Conservation (phyloP, 2,888 invertebrate genomes). For the Drosophila birchii region DNA sequence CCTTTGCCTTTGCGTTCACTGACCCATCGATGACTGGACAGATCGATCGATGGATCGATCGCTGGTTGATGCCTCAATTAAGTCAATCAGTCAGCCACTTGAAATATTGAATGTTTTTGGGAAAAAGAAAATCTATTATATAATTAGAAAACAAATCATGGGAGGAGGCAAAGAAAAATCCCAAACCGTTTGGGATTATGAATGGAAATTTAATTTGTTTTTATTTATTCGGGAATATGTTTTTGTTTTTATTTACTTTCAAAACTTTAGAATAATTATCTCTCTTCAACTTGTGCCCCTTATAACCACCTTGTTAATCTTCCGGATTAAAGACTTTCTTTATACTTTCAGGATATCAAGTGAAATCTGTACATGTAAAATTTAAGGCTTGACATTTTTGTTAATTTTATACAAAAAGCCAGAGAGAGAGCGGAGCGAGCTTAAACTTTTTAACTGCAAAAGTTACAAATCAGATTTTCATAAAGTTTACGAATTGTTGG, state of each 20-base stretch:
- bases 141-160: conserved; percentile 21
- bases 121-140: conserved; percentile 16
- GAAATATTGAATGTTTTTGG: conserved; percentile 31
- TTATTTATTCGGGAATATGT: not conserved
- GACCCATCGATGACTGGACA: conserved; percentile 49
- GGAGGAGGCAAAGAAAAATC: conserved; percentile 2
- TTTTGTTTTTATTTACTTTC: not conserved
- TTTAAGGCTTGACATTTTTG: conserved; percentile 1
- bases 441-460: conserved; percentile 28
- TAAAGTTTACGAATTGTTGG: conserved; percentile 38
- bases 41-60: conserved; percentile 38
- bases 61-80: conserved; percentile 35
- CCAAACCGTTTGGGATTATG: not conserved
- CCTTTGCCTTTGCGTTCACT: conserved; percentile 69
- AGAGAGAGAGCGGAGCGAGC: not conserved
- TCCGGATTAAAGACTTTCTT: not conserved
- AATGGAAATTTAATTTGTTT: not conserved
- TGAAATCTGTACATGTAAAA: not conserved
- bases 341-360: conserved; percentile 12
- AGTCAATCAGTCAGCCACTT: conserved; percentile 57
- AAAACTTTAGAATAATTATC: not conserved
- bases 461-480: conserved; percentile 45
- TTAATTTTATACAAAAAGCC: conserved; percentile 17
- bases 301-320: not conserved
- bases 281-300: not conserved